Conservation (phyloP, 2,797 vertebrate species). For the Dallia pectoralis region DNA sequence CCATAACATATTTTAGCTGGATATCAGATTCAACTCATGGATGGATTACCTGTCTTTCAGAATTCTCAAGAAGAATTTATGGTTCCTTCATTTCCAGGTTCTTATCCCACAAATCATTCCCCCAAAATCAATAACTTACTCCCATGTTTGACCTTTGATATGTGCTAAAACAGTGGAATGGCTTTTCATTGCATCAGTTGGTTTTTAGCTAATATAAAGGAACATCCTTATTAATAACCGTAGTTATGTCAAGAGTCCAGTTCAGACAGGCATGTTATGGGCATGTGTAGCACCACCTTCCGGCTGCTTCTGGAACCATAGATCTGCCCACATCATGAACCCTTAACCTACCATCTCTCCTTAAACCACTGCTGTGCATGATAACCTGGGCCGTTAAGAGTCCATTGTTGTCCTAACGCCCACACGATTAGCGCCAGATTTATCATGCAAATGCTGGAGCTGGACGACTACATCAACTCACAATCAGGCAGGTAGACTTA, state of each 20-base stretch:
- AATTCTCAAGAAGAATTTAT: no score
- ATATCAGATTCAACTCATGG: no score
- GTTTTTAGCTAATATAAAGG: neutral
- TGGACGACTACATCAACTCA: neutral
- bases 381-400: neutral
- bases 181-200: neutral
- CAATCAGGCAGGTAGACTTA: neutral
- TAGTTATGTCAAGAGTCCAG: neutral
- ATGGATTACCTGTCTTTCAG: no score
- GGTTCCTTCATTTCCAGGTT: no score
- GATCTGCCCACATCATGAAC: neutral
- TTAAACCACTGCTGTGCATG: neutral
- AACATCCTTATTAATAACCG: neutral
- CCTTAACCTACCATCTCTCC: neutral
- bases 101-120: no score
- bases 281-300: constrained; percentile 46
- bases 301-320: constrained; percentile 32
- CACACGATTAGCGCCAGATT: constrained; percentile 17
- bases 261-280: neutral
- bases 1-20: no score
- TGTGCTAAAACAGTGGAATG: neutral
- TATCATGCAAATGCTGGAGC: constrained; percentile 41
- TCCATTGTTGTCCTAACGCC: neutral
- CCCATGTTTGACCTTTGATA: no score
- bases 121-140: no score